Conservation (phyloP, 1,140 invertebrate genomes). For the Diorhabda carinulata region DNA sequence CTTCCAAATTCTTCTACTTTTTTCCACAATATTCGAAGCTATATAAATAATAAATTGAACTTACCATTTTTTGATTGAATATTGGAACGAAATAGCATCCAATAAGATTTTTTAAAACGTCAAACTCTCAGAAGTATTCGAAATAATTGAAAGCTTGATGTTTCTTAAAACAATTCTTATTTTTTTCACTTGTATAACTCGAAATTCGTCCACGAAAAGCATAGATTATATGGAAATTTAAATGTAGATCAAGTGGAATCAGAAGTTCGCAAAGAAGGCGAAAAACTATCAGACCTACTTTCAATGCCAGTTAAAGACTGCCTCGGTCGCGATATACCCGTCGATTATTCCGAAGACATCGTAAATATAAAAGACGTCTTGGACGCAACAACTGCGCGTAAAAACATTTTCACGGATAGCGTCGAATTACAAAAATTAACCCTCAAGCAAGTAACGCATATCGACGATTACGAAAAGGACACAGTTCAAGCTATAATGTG, state of each 20-base stretch:
- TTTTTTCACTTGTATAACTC: too few relatives aligned
- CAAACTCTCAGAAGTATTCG: too few relatives aligned
- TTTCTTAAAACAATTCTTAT: too few relatives aligned
- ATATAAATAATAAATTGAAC: too few relatives aligned
- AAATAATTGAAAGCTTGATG: too few relatives aligned
- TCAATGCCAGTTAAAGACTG: conserved; percentile 78
- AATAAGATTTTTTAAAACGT: too few relatives aligned
- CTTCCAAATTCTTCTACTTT: too few relatives aligned
- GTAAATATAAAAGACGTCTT: conserved; percentile 66
- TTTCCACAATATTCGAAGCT: too few relatives aligned
- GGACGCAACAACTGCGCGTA: conserved; percentile 60
- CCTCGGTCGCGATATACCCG: conserved; percentile 65
- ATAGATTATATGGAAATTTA: too few relatives aligned
- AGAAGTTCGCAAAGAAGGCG: conserved; percentile 70
- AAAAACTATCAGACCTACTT: conserved; percentile 73
- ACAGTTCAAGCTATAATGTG: conserved; percentile 70
- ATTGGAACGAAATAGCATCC: too few relatives aligned
- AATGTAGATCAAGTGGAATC: conserved; percentile 58
- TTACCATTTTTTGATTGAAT: too few relatives aligned
- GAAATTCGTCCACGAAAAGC: too few relatives aligned
- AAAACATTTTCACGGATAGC: conserved; percentile 62
- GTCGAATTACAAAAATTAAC: conserved; percentile 70
- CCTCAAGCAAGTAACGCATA: conserved; percentile 70
- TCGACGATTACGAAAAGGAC: conserved; percentile 72
- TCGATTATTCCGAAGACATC: conserved; percentile 70